Base-by-base conservation (phyloP, 2,888 invertebrate genomes). In the Dilophus febrilis region DNA sequence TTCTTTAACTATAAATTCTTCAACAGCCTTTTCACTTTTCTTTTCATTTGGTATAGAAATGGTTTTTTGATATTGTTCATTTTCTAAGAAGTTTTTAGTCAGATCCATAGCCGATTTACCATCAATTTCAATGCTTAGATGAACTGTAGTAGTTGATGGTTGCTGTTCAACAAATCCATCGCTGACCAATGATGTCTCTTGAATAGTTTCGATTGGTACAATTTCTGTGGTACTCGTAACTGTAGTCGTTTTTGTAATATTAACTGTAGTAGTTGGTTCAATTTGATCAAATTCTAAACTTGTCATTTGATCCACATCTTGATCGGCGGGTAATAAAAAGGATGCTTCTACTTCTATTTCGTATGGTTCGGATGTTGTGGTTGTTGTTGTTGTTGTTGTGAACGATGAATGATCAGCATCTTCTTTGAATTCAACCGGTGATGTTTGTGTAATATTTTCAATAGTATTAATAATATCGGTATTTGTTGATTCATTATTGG, bases 341-440 rank as follows among this genome's bases (percentile, higher is more conserved):
- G 72, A 70, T 12, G 79, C 78, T 58, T 76, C 51, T 22, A 61
- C 54, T 47, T 61, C 56, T 26, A 59, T 44, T 37, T 58, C 57
- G 36, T 56, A 60, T 65, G 47, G 66, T 2, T 57, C 54, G 8
- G 45, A 43, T 2, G 54, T 54, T 2, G 51, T 43, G 2, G 54
- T 54, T 2, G 51, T 50, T 3, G 51, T 40, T 1, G 50, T 51
- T 0, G 57, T 59, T 2, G 51, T 50, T 3, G 51, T 40, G 1
- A 50, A 51, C 0, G 57, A 59, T 33, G 60, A 45, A 13, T 56
- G 46, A 55, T 68, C 60, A 49, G 55, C 46, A 48, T 38, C 28
- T 26, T 37, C 32, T 19, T 38, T 32, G 17, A 27, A 18, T 13
- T 29, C 39, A 35, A 44, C 42, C 16, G 47, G 45, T 37, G 45